Evolutionary conservation across 2,113 vertebrate genomes (phyloP).

Genomic region (Menidia beryllina): DNA sequence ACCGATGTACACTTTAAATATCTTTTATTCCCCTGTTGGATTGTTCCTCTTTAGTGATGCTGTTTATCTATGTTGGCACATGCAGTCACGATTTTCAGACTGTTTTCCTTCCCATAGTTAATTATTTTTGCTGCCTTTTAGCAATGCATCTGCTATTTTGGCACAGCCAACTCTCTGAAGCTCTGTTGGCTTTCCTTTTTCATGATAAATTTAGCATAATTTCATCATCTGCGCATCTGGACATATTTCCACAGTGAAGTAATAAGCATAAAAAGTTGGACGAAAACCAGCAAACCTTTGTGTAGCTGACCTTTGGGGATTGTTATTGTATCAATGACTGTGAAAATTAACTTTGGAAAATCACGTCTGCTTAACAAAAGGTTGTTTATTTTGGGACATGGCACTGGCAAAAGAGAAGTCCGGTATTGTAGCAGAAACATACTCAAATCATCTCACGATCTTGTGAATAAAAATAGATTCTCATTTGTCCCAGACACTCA

Average conservation of each 20-base stretch:
- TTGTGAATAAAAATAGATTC: slow-evolving; percentile 73
- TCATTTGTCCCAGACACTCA: slow-evolving; percentile 63
- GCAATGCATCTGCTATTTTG: slow-evolving; percentile 30
- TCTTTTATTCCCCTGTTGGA: background rate
- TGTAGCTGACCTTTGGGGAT: slow-evolving; percentile 62
- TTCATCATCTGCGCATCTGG: slow-evolving; percentile 41
- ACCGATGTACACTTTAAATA: background rate
- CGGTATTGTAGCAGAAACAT: slow-evolving; percentile 60
- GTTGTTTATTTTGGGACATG: slow-evolving; percentile 73
- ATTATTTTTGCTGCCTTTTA: slow-evolving; percentile 28
- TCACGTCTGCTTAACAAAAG: slow-evolving; percentile 69
- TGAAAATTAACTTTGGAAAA: slow-evolving; percentile 71
- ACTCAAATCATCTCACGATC: slow-evolving; percentile 72
- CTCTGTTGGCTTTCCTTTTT: background rate
- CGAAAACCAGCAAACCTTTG: slow-evolving; percentile 69
- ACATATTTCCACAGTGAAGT: slow-evolving; percentile 49
- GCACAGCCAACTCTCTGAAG: slow-evolving; percentile 8
- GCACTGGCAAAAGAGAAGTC: slow-evolving; percentile 60
- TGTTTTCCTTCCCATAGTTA: slow-evolving; percentile 27
- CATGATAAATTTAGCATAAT: slow-evolving; percentile 36
- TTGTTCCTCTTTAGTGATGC: slow-evolving; percentile 1
- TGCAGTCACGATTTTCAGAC: background rate
- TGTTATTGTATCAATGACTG: slow-evolving; percentile 80
- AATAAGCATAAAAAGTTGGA: slow-evolving; percentile 59
- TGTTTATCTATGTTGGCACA: slow-evolving; percentile 8